Evolutionary conservation across 2,797 vertebrate species (phyloP), one percentile per base, ranked within the genome.

Genomic region (Cynopterus sphinx): DNA sequence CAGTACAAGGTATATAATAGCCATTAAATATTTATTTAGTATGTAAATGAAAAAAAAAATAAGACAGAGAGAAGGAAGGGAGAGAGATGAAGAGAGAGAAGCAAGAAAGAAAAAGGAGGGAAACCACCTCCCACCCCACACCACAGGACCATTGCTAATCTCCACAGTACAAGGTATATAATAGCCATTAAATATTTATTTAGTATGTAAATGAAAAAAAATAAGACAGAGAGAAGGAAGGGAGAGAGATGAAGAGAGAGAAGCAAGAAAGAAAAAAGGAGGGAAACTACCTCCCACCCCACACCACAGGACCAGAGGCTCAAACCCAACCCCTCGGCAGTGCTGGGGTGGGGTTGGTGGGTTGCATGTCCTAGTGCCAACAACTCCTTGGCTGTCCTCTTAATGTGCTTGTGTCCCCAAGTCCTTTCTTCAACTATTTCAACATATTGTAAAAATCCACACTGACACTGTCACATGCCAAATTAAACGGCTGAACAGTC

Each of bases 381-480:
- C 15, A 77, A 31, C n/a, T 53, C 28, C 63, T 67, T 85, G 55
- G n/a, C 26, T 61, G 61, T 51, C 39, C 61, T 87, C 49, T 46
- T 71, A 51, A 73, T 31, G 28, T 15, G 53, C 28, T 36, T 53
- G 10, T 43, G 33, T 49, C 67, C 87, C 49, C 3, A 28, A 61
- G 15, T 74, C 81, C 17, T 46, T 16, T 55, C 51, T 90, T 77
- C 31, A 87, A 75, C 8, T 26, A 61, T 26, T 67, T 33, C 73
- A 51, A 88, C 39, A 22, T 28, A 36, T 59, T 92, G 24, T 0
- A 33, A 92, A 83, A 87, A 65, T 67, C 24, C 71, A 90, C 59
- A 87, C 0, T 0, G 28, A 90, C 41, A 26, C n/a, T 22, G 3
- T 28, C 84, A 46, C 2, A 0, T 74, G 71, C 39, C 71, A 46